Percentiles rank a stretch among this genome's conserved stretches.
These are phyloP conservation scores for Mohoua ochrocephala DNA, from an alignment of 2,113 vertebrate genomes.

Conservation along the genomic window DNA sequence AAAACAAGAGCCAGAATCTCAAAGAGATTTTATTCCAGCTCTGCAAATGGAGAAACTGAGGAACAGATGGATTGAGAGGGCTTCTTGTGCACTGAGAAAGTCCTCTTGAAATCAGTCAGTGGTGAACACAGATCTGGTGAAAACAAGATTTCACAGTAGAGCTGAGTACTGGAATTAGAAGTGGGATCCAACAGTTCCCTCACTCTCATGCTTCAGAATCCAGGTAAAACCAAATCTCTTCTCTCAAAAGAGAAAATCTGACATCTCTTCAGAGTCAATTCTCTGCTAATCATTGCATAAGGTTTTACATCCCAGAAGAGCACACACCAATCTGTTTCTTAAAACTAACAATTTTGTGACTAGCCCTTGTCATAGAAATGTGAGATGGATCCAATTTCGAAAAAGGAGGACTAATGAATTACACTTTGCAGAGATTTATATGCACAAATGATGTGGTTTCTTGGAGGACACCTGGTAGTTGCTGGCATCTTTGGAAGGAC, in stretches of 20 bases:
- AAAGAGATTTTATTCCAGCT: neutral
- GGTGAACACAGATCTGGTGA: neutral
- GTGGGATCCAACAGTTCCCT: neutral
- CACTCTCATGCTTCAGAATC: neutral
- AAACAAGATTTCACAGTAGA: neutral
- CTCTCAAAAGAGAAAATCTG: neutral
- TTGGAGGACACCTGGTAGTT: neutral
- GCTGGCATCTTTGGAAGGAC: neutral
- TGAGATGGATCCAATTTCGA: rapidly evolving
- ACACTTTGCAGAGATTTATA: neutral
- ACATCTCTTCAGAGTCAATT: neutral
- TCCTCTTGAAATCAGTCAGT: neutral
- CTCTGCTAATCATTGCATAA: neutral
- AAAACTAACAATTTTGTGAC: neutral
- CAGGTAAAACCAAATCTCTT: neutral
- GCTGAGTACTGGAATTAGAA: neutral
- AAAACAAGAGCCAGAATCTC: neutral
- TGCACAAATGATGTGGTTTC: neutral
- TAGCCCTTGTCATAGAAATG: neutral
- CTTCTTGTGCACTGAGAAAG: neutral
- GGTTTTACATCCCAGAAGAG: neutral
- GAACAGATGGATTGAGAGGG: neutral
- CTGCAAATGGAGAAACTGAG: neutral
- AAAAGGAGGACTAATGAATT: neutral
- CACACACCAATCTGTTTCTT: neutral